Evolutionary conservation across 2,888 invertebrate species (phyloP).

Genomic region (Rotaria macrura): DNA sequence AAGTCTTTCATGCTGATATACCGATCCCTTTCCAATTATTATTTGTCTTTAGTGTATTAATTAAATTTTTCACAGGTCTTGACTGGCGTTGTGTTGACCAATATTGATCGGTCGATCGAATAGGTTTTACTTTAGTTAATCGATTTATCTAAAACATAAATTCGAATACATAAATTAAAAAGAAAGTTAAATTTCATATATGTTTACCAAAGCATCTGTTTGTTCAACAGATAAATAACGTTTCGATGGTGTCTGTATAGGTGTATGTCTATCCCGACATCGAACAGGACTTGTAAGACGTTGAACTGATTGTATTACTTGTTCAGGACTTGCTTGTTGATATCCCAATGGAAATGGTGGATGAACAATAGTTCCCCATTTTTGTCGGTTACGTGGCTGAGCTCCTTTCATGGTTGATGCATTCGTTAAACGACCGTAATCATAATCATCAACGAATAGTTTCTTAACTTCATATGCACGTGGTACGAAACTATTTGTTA

Average conservation of each 20-base stretch:
- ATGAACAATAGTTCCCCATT: constrained; percentile 23
- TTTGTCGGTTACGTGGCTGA: not conserved
- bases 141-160: not conserved
- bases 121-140: constrained; percentile 11
- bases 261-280: not conserved
- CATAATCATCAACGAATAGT: not conserved
- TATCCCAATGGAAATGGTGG: constrained; percentile 20
- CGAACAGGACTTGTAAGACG: not conserved
- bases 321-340: not conserved
- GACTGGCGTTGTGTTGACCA: not conserved
- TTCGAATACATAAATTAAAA: not conserved
- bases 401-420: not conserved
- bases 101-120: not conserved
- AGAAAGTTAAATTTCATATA: not conserved
- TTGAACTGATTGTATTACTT: not conserved
- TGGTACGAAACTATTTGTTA: not conserved
- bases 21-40: not conserved
- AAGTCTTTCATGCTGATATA: not conserved
- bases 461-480: not conserved
- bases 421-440: constrained; percentile 3
- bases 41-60: not conserved
- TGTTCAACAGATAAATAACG: constrained; percentile 5
- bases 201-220: not conserved
- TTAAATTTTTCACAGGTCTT: not conserved
- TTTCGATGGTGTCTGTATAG: not conserved